Evolutionary conservation across 2,113 vertebrate genomes (phyloP), one percentile per base, ranked within the genome.

Genomic region (Scomber scombrus): DNA sequence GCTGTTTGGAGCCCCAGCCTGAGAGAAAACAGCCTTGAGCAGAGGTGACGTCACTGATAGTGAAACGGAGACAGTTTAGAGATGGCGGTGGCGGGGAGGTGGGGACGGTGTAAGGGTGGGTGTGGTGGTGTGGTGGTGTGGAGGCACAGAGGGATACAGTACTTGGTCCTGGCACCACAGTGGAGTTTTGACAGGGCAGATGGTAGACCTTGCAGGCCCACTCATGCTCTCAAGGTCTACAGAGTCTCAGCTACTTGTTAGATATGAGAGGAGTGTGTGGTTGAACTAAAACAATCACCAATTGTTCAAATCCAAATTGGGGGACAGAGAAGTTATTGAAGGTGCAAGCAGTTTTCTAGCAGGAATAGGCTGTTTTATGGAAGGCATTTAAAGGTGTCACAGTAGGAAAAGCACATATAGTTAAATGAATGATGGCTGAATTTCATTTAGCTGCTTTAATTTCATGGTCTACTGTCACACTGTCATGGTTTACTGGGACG

Each of bases 11-110:
- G 91, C 89, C 68, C 47, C 65, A 46, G 78, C 69, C 92, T 93
- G 94, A 93, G 92, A 92, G 93, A 94, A 84, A 85, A 94, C 92
- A 93, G 91, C 89, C 95, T 93, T 93, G 94, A 95, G 82, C 64
- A 46, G 71, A 68, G 1, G 34, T 92, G 93, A 95, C 93, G 91
- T 97, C 95, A 95, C 91, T 94, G 96, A 97, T 96, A 96, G 83
- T 71, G 92, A 92, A 80, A 91, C 71, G 84, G 86, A 92, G 91
- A 92, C 91, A 68, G 62, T 15, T 45, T 40, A 90, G 73, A 92
- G 91, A 52, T 15, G 77, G 73, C 73, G 43, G 50, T 16, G 71
- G 75, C 69, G 49, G 45, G 73, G 58, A 56, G 81, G 46, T 47
- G 55, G 34, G 47, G 79, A 29, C 2, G 11, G 49, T 11, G 13